These are phyloP conservation scores for Agonopterix arenella DNA, from an alignment of 2,888 invertebrate genomes.

Conservation along the genomic window DNA sequence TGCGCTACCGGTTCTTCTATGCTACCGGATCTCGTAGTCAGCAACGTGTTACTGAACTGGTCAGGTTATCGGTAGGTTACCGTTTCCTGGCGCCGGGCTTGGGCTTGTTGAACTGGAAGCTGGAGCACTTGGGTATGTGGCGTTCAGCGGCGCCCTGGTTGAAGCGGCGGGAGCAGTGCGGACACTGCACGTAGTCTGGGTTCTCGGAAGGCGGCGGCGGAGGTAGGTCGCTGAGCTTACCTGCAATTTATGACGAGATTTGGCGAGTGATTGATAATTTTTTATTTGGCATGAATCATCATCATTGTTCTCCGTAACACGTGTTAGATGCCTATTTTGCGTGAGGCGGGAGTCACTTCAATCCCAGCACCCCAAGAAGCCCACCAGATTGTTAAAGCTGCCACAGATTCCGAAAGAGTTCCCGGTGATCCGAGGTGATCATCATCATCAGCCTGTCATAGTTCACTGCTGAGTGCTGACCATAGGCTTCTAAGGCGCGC, in stretches of 20 bases:
- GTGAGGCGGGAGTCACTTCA: no score
- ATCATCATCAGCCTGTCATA: no score
- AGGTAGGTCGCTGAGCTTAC: conserved; percentile 89
- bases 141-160: conserved; percentile 90
- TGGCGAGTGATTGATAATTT: no score
- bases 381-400: no score
- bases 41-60: background rate
- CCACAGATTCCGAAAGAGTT: no score
- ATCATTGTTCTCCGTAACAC: no score
- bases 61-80: conserved; percentile 28
- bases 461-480: no score
- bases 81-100: conserved; percentile 55
- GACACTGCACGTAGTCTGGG: conserved; percentile 93
- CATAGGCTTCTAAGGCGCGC: no score
- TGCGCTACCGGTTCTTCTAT: background rate
- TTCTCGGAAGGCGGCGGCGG: conserved; percentile 94
- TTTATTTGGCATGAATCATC: no score
- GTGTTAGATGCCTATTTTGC: no score
- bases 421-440: no score
- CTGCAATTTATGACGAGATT: conserved; percentile 24
- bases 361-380: no score
- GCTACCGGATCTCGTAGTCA: background rate
- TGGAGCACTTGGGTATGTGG: conserved; percentile 95
- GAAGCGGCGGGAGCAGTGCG: conserved; percentile 91
- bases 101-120: conserved; percentile 88